phyloP scores from a whole-genome alignment of 1,140 invertebrate species.

The Penaeus japonicus region DNA sequence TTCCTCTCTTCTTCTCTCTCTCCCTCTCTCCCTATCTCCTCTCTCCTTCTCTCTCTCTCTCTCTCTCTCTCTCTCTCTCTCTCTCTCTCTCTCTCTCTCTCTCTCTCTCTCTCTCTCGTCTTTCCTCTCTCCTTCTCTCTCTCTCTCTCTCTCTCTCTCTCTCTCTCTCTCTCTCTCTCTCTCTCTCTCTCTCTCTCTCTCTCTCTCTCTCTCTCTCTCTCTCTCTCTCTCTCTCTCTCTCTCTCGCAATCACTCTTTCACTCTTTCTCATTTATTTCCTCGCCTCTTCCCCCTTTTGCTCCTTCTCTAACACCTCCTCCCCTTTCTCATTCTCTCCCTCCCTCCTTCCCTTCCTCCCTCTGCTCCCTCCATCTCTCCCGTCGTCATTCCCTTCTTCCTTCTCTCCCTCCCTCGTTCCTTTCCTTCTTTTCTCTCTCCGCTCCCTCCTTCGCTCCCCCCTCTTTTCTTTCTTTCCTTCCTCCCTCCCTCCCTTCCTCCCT shows the following conservation, averaged over 20 bases:
- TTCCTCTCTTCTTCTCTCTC: no score
- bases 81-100: background rate
- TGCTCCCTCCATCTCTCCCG: background rate
- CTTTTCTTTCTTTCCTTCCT: background rate
- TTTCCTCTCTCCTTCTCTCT: background rate
- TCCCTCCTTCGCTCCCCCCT: background rate
- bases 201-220: background rate
- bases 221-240: background rate
- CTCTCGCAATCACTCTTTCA: background rate
- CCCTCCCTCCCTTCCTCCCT: background rate
- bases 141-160: background rate
- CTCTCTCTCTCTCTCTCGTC: no score
- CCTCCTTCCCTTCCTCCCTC: no score
- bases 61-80: background rate
- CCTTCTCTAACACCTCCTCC: conserved; percentile 2
- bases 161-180: background rate
- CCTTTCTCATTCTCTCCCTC: no score
- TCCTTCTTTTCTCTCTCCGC: no score
- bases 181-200: background rate
- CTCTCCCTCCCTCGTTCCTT: background rate
- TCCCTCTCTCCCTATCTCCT: no score
- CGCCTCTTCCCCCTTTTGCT: no score
- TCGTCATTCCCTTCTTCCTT: background rate
- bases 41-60: no score
- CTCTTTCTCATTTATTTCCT: background rate